phyloP scores from a whole-genome alignment of 2,888 invertebrate genomes.

The Microchrysa polita region DNA sequence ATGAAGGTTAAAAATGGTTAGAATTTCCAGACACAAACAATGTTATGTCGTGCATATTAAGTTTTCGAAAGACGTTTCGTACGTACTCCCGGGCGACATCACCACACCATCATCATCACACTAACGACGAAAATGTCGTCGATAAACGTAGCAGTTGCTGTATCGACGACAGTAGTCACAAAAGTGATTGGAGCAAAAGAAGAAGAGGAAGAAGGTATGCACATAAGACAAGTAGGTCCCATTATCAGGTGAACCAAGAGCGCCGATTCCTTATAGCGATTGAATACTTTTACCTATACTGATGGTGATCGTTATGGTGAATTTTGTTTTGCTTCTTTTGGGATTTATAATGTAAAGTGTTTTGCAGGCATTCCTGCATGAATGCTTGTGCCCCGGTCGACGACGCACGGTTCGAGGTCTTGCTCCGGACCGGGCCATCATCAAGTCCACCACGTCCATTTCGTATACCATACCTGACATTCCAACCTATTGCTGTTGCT shows the following conservation, averaged over 20 bases:
- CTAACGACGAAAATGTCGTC: neutral
- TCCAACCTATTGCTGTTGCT: conserved; percentile 29
- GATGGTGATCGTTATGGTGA: too few species aligned
- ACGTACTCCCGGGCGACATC: neutral
- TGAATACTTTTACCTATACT: too few species aligned
- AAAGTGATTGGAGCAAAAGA: conserved; percentile 2
- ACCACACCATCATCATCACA: neutral
- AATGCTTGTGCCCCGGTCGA: conserved; percentile 10
- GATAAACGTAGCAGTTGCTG: too few species aligned
- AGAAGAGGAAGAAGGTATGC: neutral
- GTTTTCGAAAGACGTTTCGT: conserved; percentile 24
- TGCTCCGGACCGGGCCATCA: neutral
- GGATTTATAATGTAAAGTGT: conserved; percentile 20
- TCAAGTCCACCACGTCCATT: neutral
- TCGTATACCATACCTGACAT: conserved; percentile 22
- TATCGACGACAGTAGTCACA: conserved; percentile 3
- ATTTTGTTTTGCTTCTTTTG: conserved; percentile 7
- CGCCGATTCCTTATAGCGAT: neutral
- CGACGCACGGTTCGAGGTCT: neutral
- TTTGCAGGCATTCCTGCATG: conserved; percentile 28
- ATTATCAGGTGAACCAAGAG: neutral
- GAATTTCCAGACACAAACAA: conserved; percentile 49
- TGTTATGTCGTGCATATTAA: conserved; percentile 43
- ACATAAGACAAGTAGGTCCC: neutral
- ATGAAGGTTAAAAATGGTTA: conserved; percentile 45